Evolutionary conservation across 2,888 invertebrate species (phyloP).

Genomic region (Latrodectus elegans): DNA sequence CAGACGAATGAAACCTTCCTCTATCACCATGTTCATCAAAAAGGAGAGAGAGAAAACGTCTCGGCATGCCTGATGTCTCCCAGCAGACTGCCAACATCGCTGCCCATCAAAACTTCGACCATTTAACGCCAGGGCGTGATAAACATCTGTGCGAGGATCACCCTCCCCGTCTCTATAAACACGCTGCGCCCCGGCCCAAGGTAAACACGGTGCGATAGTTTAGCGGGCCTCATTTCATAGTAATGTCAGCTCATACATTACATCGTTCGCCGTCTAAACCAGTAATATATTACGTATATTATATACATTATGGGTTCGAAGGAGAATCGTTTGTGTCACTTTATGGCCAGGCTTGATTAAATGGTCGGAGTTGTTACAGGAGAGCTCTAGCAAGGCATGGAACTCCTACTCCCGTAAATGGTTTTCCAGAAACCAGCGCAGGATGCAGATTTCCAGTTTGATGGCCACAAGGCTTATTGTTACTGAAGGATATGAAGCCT

Average conservation of each 20-base stretch:
- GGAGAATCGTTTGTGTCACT: conserved; percentile 54
- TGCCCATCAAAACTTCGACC: conserved; percentile 57
- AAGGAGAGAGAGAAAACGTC: neutral
- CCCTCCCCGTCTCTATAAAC: conserved; percentile 23
- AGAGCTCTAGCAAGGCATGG: neutral
- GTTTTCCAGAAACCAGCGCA: no score
- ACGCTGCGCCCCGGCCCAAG: conserved; percentile 43
- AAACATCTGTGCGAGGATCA: conserved; percentile 41
- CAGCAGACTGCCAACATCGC: conserved; percentile 34
- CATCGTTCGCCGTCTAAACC: conserved; percentile 43
- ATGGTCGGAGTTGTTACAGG: conserved; percentile 25
- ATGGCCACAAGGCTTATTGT: no score
- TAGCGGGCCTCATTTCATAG: conserved; percentile 53
- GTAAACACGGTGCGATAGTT: conserved; percentile 60
- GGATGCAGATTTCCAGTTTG: no score
- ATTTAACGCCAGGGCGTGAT: conserved; percentile 55
- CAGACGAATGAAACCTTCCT: neutral
- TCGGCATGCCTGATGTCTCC: conserved; percentile 39
- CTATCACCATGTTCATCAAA: neutral
- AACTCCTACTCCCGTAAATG: no score
- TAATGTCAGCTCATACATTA: conserved; percentile 58
- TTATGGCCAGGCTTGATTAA: conserved; percentile 52
- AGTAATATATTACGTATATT: conserved; percentile 64
- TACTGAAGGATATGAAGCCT: no score
- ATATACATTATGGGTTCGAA: conserved; percentile 64